These are phyloP conservation scores for Drosophila gaucha DNA, from an alignment of 2,888 invertebrate species.

Conservation along the genomic window DNA sequence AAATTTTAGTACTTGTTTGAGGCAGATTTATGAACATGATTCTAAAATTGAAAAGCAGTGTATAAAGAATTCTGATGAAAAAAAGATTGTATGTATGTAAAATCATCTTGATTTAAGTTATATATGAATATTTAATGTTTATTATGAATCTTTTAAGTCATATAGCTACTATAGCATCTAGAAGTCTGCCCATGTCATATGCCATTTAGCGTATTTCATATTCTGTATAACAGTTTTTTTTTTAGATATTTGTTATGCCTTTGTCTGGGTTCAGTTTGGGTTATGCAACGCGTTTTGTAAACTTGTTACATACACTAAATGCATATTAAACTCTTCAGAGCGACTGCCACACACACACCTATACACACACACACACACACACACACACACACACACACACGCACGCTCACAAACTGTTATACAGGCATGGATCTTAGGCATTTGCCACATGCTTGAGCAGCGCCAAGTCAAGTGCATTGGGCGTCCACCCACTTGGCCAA, in stretches of 20 bases:
- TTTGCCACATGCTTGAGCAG: slow-evolving; percentile 61
- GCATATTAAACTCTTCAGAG: slow-evolving; percentile 75
- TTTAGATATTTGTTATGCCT: slow-evolving; percentile 5
- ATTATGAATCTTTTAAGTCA: no score
- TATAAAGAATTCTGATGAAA: no score
- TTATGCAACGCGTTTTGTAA: slow-evolving; percentile 66
- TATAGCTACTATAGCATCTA: neutral
- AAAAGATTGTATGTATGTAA: no score
- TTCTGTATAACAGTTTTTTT: neutral
- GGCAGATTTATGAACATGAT: no score
- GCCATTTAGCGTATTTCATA: neutral
- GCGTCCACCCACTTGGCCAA: slow-evolving; percentile 45
- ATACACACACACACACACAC: neutral
- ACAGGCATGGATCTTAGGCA: slow-evolving; percentile 18
- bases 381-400: neutral
- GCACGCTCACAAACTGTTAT: no score
- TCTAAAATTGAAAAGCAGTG: no score
- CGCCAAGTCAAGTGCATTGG: slow-evolving; percentile 73
- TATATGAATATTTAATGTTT: no score
- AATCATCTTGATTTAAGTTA: no score
- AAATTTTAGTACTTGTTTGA: neutral
- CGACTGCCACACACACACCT: neutral
- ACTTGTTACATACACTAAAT: slow-evolving; percentile 78
- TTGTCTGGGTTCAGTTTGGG: slow-evolving; percentile 28
- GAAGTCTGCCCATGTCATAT: no score